phyloP scores from a whole-genome alignment of 2,888 invertebrate genomes.

The Cartodere bifasciata region DNA sequence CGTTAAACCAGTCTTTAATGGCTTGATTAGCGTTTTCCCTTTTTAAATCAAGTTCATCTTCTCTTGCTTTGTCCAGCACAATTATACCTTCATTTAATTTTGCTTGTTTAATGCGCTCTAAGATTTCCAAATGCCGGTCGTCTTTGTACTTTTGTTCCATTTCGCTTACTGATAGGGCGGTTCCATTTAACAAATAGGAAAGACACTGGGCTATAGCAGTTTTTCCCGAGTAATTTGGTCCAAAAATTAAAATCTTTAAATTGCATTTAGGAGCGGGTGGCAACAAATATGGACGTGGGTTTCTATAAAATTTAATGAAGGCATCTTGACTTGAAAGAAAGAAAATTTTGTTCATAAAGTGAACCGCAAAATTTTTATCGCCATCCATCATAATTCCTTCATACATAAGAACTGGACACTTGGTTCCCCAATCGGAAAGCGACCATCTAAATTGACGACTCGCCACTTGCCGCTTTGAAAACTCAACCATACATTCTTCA shows the following conservation, averaged over 20 bases:
- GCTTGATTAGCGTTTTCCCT: too few species aligned
- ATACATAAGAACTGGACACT: conserved; percentile 50
- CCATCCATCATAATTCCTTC: conserved; percentile 41
- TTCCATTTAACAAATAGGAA: conserved; percentile 39
- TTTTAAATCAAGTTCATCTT: too few species aligned
- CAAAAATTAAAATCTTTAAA: conserved; percentile 46
- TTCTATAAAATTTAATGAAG: conserved; percentile 42
- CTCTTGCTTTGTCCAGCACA: conserved; percentile 21
- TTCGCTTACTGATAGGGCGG: conserved; percentile 34
- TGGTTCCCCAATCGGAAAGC: conserved; percentile 43
- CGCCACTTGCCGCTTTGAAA: conserved; percentile 24
- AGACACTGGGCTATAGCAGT: conserved; percentile 43
- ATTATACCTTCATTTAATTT: conserved; percentile 22
- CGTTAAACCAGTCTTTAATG: too few species aligned
- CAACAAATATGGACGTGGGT: conserved; percentile 48
- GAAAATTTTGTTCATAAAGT: conserved; percentile 49
- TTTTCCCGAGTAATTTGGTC: conserved; percentile 48
- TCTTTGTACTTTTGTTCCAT: conserved; percentile 19
- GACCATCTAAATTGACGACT: conserved; percentile 33
- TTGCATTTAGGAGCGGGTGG: conserved; percentile 44
- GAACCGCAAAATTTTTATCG: conserved; percentile 40
- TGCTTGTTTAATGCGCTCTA: conserved; percentile 32
- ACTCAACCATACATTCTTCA: conserved; percentile 27
- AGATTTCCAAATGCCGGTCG: conserved; percentile 19
- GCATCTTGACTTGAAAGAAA: conserved; percentile 42